Evolutionary conservation across 2,113 vertebrate species (phyloP), one percentile per base, ranked within the genome.

Genomic region (Podocnemis expansa): DNA sequence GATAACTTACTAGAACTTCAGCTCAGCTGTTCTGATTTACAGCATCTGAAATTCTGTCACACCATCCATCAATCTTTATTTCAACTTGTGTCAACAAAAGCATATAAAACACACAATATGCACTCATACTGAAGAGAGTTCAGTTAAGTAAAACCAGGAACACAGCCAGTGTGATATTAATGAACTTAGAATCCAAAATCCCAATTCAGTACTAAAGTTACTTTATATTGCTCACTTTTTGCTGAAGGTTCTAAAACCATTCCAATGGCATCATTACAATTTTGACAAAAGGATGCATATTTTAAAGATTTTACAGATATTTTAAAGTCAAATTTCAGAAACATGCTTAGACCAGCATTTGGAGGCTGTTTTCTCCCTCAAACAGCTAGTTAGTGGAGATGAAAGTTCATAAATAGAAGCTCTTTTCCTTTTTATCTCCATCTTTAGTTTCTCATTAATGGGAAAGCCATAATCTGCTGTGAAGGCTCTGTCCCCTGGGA

Each of bases 311-410:
- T 51, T 51, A 51, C 17, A 67, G 31, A 8, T 21, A 7, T 55
- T 86, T 17, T 38, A 24, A 47, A 75, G 16, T 83, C 80, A 88
- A 60, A 21, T 76, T 82, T 41, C 80, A 90, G 85, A 88, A 96
- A 82, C 31, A 41, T 49, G 22, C 79, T 84, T 87, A 41, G 12
- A 70, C 78, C 34, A 34, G 82, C 85, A 51, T 83, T 78, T 89
- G 70, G 67, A 9, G 43, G 24, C 34, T 29, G 3, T 4, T 92
- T 87, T 95, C 78, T 88, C 60, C 45, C 55, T 2, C n/a, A 82
- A 24, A 24, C 31, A 34, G n/a, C 67, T 96, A 86, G 91, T 89
- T 95, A 80, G 38, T 78, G 58, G 89, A 89, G 81, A 91, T 10
- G 7, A 38, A 58, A 87, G 75, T 45, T 89, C 56, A 19, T 14